These are phyloP conservation scores for Tipula confusa DNA, from an alignment of 2,888 invertebrate genomes.

Conservation along the genomic window DNA sequence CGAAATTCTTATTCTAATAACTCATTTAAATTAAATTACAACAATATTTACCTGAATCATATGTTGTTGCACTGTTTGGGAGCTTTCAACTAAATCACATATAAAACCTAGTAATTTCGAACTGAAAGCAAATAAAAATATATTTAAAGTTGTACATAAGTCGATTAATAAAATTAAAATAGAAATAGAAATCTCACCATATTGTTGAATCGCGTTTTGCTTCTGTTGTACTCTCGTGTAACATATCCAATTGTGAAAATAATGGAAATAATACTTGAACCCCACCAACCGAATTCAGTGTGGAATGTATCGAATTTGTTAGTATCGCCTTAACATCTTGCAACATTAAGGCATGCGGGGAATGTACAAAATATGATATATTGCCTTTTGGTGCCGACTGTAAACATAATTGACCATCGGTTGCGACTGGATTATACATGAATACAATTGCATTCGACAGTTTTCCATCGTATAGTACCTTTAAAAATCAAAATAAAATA, in stretches of 20 bases:
- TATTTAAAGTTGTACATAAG: background rate
- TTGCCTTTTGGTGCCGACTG: slow-evolving; percentile 98
- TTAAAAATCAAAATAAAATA: slow-evolving; percentile 30
- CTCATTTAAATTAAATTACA: too few relatives aligned
- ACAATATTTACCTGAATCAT: slow-evolving; percentile 70
- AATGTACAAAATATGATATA: slow-evolving; percentile 96
- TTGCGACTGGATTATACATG: slow-evolving; percentile 99
- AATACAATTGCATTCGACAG: slow-evolving; percentile 95
- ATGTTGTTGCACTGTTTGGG: slow-evolving; percentile 97
- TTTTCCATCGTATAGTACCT: slow-evolving; percentile 98
- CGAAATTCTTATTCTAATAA: too few relatives aligned
- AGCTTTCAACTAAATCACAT: slow-evolving; percentile 94
- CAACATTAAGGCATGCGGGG: slow-evolving; percentile 98
- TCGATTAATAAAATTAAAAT: background rate
- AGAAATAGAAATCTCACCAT: slow-evolving; percentile 73
- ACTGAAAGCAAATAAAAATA: slow-evolving; percentile 52
- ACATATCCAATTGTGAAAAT: slow-evolving; percentile 94
- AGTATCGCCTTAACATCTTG: slow-evolving; percentile 99
- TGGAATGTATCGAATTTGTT: slow-evolving; percentile 98
- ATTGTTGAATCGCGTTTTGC: slow-evolving; percentile 81
- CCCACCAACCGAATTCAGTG: slow-evolving; percentile 97
- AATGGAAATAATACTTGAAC: slow-evolving; percentile 97
- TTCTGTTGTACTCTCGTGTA: slow-evolving; percentile 78
- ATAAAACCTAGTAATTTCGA: slow-evolving; percentile 95
- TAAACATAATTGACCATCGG: slow-evolving; percentile 96